Percentiles rank a stretch among this genome's conserved stretches.
Evolutionary conservation across 2,888 invertebrate genomes (phyloP).

Genomic region (Leucophora obtusa): DNA sequence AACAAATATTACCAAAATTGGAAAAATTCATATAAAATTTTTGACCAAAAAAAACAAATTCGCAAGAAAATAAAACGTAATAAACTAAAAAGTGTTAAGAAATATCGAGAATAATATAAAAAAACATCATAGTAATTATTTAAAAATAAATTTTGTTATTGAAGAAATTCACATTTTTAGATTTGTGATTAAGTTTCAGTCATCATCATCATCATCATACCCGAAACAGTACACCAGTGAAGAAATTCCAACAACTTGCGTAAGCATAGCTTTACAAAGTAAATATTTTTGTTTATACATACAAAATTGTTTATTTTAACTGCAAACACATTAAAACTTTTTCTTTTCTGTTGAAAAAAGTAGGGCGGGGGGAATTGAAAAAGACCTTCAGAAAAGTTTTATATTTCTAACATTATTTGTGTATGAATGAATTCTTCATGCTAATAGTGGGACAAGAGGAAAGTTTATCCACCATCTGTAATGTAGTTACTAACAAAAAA

Average conservation of each 20-base stretch:
- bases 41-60: neutral
- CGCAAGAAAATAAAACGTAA: constrained; percentile 27
- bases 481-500: constrained; percentile 12
- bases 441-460: neutral
- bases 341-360: constrained; percentile 9
- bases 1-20: constrained; percentile 44
- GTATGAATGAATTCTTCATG: constrained; percentile 35
- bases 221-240: constrained; percentile 15
- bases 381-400: constrained; percentile 52
- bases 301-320: constrained; percentile 10
- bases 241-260: constrained; percentile 48
- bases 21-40: constrained; percentile 29
- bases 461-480: neutral
- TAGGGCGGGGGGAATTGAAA: neutral
- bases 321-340: constrained; percentile 11
- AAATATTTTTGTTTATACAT: constrained; percentile 1
- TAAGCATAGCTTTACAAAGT: constrained; percentile 23
- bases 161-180: constrained; percentile 23
- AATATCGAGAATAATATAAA: constrained; percentile 27
- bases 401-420: constrained; percentile 39
- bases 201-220: constrained; percentile 11
- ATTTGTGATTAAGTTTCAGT: constrained; percentile 9
- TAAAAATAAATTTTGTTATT: constrained; percentile 49
- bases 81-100: constrained; percentile 22
- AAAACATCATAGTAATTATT: constrained; percentile 19